Percentiles rank a stretch among this genome's conserved stretches.
phyloP scores from a whole-genome alignment of 2,797 vertebrate genomes.

The Aplochiton taeniatus region DNA sequence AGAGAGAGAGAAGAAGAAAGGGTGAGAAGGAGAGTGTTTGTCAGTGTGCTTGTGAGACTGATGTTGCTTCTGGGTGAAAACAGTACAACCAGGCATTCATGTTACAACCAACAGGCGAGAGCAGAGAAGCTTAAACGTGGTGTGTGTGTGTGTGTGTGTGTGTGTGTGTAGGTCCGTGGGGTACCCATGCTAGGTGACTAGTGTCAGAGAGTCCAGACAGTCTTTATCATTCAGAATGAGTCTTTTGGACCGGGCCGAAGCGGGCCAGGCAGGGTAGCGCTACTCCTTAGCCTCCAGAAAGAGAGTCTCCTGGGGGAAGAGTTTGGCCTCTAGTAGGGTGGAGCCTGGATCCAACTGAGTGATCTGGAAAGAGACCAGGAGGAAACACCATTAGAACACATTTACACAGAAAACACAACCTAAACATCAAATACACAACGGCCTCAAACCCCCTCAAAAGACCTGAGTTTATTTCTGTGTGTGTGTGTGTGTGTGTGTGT shows the following conservation, averaged over 20 bases:
- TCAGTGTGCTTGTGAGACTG: constrained; percentile 88
- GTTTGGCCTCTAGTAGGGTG: constrained; percentile 93
- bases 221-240: constrained; percentile 29
- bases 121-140: constrained; percentile 72
- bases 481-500: too few species aligned
- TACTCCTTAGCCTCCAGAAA: constrained; percentile 99
- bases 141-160: constrained; percentile 29
- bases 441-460: too few species aligned
- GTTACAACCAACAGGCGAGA: constrained; percentile 64
- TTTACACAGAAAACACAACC: too few species aligned
- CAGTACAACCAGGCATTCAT: constrained; percentile 67
- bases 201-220: constrained; percentile 58
- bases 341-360: constrained; percentile 92
- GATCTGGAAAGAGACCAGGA: constrained; percentile 76
- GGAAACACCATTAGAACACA: too few species aligned
- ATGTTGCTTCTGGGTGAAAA: constrained; percentile 74
- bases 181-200: constrained; percentile 72
- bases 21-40: constrained; percentile 60
- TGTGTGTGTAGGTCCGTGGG: constrained; percentile 65
- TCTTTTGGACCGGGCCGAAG: not conserved
- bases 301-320: constrained; percentile 99
- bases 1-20: not conserved
- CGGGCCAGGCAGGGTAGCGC: constrained; percentile 17
- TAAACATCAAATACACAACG: too few species aligned
- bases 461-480: too few species aligned